A percentile compares a stretch with the other conserved stretches of the same genome.
phyloP scores from a whole-genome alignment of 2,888 invertebrate species.

The Camptogramma bilineatum region DNA sequence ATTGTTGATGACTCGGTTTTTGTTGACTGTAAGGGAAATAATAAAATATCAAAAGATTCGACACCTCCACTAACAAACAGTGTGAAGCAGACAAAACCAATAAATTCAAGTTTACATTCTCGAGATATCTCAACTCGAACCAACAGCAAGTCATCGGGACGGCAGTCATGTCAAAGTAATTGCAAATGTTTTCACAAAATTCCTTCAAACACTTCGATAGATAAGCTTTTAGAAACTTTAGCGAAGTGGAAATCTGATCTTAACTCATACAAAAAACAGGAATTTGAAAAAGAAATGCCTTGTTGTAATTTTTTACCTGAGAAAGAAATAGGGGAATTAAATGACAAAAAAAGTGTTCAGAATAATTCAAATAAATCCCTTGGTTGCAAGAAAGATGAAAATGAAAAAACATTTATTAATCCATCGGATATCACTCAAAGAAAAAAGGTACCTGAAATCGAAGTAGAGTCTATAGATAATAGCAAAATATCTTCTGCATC shows the following conservation, averaged over 20 bases:
- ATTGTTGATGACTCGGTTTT: constrained; percentile 12
- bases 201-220: constrained; percentile 73
- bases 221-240: constrained; percentile 65
- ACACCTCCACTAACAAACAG: constrained; percentile 44
- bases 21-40: constrained; percentile 36
- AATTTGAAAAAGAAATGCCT: constrained; percentile 17
- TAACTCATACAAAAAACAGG: constrained; percentile 27
- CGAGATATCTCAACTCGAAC: constrained; percentile 38
- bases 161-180: constrained; percentile 53
- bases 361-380: not conserved
- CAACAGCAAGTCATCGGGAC: constrained; percentile 36
- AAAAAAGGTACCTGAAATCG: constrained; percentile 4
- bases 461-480: constrained; percentile 9
- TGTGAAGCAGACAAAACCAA: constrained; percentile 57
- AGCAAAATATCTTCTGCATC: constrained; percentile 3
- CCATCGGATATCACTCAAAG: not conserved
- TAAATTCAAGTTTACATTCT: constrained; percentile 43
- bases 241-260: constrained; percentile 58
- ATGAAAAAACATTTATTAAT: not conserved
- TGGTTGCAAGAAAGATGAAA: not conserved
- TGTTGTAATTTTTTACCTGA: constrained; percentile 19
- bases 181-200: constrained; percentile 70
- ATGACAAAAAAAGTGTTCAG: constrained; percentile 7
- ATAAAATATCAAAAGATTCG: constrained; percentile 44
- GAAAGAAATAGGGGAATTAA: not conserved